These are phyloP conservation scores for Drosophila watanabei DNA, from an alignment of 1,140 invertebrate species.

Conservation along the genomic window DNA sequence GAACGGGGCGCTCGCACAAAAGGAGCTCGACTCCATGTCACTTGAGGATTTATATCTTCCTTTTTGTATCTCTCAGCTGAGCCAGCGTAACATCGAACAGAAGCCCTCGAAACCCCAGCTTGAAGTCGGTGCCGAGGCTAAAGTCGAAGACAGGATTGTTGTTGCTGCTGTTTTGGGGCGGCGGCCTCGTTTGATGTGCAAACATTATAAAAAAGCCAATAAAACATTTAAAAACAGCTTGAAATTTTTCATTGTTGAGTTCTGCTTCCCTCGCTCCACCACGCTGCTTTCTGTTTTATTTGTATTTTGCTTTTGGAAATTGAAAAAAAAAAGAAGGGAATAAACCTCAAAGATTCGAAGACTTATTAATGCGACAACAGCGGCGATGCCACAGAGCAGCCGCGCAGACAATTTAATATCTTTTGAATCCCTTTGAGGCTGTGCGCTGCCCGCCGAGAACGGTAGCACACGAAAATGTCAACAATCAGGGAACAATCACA, in stretches of 20 bases:
- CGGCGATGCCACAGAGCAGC: slow-evolving; percentile 40
- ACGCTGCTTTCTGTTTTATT: slow-evolving; percentile 30
- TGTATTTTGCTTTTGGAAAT: slow-evolving; percentile 66
- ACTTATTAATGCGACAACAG: slow-evolving; percentile 80
- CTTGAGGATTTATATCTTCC: slow-evolving; percentile 82
- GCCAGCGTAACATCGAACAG: slow-evolving; percentile 67
- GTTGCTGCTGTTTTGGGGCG: slow-evolving; percentile 21
- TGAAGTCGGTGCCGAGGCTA: slow-evolving; percentile 3
- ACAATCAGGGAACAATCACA: slow-evolving; percentile 82
- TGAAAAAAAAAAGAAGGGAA: slow-evolving; percentile 54
- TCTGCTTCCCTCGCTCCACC: slow-evolving; percentile 39
- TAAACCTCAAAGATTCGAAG: slow-evolving; percentile 48
- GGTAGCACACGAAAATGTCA: slow-evolving; percentile 77
- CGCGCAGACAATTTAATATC: slow-evolving; percentile 82
- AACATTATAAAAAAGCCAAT: slow-evolving; percentile 83
- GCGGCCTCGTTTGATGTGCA: slow-evolving; percentile 76
- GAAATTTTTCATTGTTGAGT: slow-evolving; percentile 80
- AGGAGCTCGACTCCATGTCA: slow-evolving; percentile 79
- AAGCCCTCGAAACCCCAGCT: slow-evolving; percentile 37
- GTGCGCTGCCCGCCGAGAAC: slow-evolving; percentile 36
- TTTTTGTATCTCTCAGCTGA: slow-evolving; percentile 67
- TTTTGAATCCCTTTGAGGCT: slow-evolving; percentile 65
- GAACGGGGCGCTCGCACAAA: slow-evolving; percentile 42
- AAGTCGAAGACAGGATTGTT: slow-evolving; percentile 28
- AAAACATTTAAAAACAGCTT: slow-evolving; percentile 84